These are phyloP conservation scores for Masnerella sp. DNA, from an alignment of 2,888 invertebrate genomes.

Conservation along the genomic window DNA sequence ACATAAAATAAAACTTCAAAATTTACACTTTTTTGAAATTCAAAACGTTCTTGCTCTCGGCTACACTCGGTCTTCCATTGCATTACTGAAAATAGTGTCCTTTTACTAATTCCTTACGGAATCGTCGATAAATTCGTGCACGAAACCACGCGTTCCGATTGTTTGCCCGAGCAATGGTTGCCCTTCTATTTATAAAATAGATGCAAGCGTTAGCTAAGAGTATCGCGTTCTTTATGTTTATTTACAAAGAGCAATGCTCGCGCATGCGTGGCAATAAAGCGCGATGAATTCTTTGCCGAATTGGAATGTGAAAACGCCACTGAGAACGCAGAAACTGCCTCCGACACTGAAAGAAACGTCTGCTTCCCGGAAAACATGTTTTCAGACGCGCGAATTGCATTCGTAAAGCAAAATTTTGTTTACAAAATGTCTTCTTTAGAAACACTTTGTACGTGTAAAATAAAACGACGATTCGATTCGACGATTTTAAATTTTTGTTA, in stretches of 20 bases:
- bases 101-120: constrained; percentile 22
- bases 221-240: background rate
- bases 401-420: too few species aligned
- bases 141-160: constrained; percentile 38
- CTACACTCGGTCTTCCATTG: constrained; percentile 12
- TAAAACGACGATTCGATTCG: too few species aligned
- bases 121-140: constrained; percentile 31
- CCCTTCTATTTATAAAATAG: constrained; percentile 55
- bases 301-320: constrained; percentile 17
- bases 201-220: constrained; percentile 42
- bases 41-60: too few species aligned
- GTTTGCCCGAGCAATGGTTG: constrained; percentile 28
- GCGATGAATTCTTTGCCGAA: constrained; percentile 1
- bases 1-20: too few species aligned
- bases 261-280: constrained; percentile 29
- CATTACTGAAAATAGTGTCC: constrained; percentile 50
- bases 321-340: constrained; percentile 10
- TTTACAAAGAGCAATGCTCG: constrained; percentile 42
- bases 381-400: too few species aligned
- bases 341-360: constrained; percentile 1
- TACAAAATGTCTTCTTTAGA: too few species aligned
- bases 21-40: too few species aligned
- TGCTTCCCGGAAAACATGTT: too few species aligned
- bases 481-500: too few species aligned
- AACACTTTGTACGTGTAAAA: too few species aligned